A percentile compares a stretch with the other conserved stretches of the same genome.
Conservation (phyloP, 2,113 vertebrate species). For the Pachycephala philippinensis region DNA sequence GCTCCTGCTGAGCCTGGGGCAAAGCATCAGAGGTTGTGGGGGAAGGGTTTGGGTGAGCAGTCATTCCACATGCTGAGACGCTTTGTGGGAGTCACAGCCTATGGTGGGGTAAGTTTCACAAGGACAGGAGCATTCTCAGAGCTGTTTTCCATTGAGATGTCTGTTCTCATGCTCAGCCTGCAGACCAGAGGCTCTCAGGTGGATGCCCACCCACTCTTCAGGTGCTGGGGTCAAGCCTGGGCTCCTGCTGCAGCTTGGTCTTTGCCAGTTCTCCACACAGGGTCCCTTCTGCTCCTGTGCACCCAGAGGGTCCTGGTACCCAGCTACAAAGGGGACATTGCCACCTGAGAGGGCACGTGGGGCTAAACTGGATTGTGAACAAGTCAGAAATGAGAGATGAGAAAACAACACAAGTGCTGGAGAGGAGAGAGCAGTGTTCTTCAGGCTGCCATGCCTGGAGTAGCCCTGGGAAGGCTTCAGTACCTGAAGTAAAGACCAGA, state of each 20-base stretch:
- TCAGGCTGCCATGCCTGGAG: background rate
- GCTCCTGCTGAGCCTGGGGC: background rate
- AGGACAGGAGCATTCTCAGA: background rate
- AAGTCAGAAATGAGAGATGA: background rate
- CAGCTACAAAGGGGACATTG: background rate
- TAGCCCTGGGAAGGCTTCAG: background rate
- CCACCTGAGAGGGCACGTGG: background rate
- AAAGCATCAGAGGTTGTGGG: background rate
- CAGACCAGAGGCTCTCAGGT: background rate
- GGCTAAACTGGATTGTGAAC: background rate
- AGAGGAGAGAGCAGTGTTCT: background rate
- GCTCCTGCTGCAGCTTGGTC: background rate
- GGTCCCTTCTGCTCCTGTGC: background rate
- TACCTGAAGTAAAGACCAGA: rapidly evolving
- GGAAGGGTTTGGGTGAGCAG: background rate
- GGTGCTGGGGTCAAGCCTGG: background rate
- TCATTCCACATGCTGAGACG: background rate
- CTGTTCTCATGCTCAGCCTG: background rate
- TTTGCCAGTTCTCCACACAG: background rate
- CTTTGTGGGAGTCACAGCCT: background rate
- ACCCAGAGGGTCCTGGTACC: background rate
- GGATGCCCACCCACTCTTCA: background rate
- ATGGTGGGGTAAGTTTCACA: background rate
- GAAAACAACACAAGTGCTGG: background rate
- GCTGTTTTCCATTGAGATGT: background rate